Evolutionary conservation across 1,140 invertebrate species (phyloP), one percentile per base, ranked within the genome.

Genomic region (Melanaphis sacchari): DNA sequence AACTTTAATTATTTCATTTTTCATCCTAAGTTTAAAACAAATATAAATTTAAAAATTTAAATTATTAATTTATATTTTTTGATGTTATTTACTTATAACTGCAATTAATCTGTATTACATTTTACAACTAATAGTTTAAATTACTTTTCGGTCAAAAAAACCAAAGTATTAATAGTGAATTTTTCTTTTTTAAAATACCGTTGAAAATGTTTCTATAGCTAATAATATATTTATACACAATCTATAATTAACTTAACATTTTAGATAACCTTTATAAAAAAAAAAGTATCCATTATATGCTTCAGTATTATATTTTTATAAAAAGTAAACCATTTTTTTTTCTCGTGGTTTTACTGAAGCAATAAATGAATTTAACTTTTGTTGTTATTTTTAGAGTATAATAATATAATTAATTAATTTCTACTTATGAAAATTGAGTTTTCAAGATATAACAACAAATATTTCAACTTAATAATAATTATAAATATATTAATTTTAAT

Each of bases 111-210:
- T 76, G 15, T 76, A n/a, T 66, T 18, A n/a, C 5, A 66, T 66
- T n/a, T 66, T 66, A 18, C n/a, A n/a, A n/a, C n/a, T 76, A n/a
- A 76, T n/a, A 76, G n/a, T 76, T 76, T 76, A n/a, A 76, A 76
- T n/a, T 76, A 36, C 59, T 76, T 76, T 36, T 76, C 4, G 6
- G 15, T n/a, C 15, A 76, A 76, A 76, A 49, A 6, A 76, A 18
- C 59, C 15, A 66, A 31, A 31, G 4, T 49, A 49, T 46, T 46
- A 2, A 46, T 46, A 0, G 46, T 46, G 46, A 49, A 18, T 49
- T 49, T 49, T 49, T 49, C 21, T 66, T 76, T n/a, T 5, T 66
- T 66, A 18, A 31, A 66, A n/a, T n/a, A 76, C 59, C 15, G 31
- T 76, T 5, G n/a, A 76, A n/a, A 76, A n/a, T 6, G 4, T n/a